Base-by-base conservation (phyloP, 1,140 invertebrate genomes). In the Proales similis region DNA sequence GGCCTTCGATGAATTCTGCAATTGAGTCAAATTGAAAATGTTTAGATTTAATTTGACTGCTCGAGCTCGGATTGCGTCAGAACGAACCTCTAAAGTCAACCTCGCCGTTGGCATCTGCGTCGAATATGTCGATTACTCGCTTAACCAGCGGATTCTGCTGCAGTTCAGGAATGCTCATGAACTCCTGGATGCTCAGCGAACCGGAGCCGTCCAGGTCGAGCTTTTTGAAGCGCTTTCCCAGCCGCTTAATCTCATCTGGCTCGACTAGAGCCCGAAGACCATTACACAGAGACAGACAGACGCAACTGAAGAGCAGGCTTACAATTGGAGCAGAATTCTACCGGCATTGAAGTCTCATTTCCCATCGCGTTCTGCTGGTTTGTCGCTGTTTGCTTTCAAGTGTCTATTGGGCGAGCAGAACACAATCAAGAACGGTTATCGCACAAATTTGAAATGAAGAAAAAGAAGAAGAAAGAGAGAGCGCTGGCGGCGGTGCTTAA, bases 61-160 rank as follows among this genome's bases (percentile, higher is more conserved):
- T n/a, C n/a, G n/a, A n/a, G n/a, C n/a, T n/a, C n/a, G n/a, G n/a
- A n/a, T n/a, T n/a, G n/a, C n/a, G 27, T 33, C n/a, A 30, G 33
- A 47, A 64, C 63, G 70, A 76, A 86, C 85, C 85, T 82, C 86
- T 86, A 75, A 90, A 90, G 79, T 90, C 87, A 51, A 93, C 88
- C 81, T 97, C 92, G 29, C 93, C 93, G 78, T 97, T 96, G 39
- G 91, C 90, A 80, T 97, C 92, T 7, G 90, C 91, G 78, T 97
- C 93, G 78, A 97, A 97, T 70, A 97, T 96, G 74, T 96, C 92
- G 69, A 97, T 97, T 43, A 97, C 92, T 78, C 92, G 84, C 77
- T 96, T 91, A 29, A 97, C 92, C 26, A 97, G 79, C 26, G 93
- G 93, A 81, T 97, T 96, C 76, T 97, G 93, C 79, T 96, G 91